These are phyloP conservation scores for Typhlichthys eigenmanni DNA, from an alignment of 2,797 vertebrate species.

Conservation along the genomic window DNA sequence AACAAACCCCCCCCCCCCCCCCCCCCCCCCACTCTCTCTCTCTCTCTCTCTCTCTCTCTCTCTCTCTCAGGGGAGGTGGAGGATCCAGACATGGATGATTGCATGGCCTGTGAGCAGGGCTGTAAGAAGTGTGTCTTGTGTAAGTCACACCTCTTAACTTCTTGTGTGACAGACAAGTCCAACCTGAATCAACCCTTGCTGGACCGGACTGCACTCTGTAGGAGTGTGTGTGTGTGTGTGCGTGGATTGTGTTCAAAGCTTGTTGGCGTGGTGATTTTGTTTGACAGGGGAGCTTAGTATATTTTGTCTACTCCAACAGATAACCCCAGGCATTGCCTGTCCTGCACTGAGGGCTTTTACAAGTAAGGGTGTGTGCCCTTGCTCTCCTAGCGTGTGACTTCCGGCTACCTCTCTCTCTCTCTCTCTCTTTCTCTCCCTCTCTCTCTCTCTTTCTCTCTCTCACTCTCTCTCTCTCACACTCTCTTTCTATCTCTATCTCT, in stretches of 20 bases:
- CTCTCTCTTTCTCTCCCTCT: conserved; percentile 30
- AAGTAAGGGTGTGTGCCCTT: conserved; percentile 83
- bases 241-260: conserved; percentile 12
- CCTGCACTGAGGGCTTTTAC: conserved; percentile 85
- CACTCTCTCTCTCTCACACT: conserved; percentile 18
- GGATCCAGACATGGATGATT: conserved; percentile 84
- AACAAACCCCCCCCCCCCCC: neutral
- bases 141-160: conserved; percentile 63
- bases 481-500: conserved; percentile 28
- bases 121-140: conserved; percentile 86
- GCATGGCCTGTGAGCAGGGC: conserved; percentile 86
- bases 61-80: conserved; percentile 81
- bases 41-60: neutral
- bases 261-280: conserved; percentile 22
- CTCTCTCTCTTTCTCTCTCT: conserved; percentile 24
- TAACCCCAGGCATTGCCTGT: conserved; percentile 86
- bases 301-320: conserved; percentile 72
- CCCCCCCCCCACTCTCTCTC: too few relatives aligned
- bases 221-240: conserved; percentile 16
- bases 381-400: conserved; percentile 50
- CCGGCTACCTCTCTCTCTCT: neutral
- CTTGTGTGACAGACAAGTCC: neutral
- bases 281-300: conserved; percentile 24
- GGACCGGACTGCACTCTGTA: conserved; percentile 1
- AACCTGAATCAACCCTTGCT: conserved; percentile 8